Percentiles rank a stretch among this genome's conserved stretches.
These are phyloP conservation scores for Clarias platycephalus DNA, from an alignment of 2,797 vertebrate genomes.

Conservation along the genomic window DNA sequence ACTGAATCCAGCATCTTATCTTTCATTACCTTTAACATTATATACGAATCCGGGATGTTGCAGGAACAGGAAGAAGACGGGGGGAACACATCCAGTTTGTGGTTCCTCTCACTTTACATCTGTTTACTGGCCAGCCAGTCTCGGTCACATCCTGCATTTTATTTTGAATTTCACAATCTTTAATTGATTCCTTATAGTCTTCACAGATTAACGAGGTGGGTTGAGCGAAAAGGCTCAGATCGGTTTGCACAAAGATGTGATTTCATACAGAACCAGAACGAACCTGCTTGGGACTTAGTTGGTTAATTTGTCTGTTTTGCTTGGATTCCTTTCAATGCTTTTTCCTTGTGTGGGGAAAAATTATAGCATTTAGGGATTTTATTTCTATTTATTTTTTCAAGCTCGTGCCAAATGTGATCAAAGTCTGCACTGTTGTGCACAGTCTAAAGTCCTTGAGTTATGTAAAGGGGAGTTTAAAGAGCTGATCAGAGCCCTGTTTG, in stretches of 20 bases:
- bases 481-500: constrained; percentile 22
- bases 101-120: not conserved
- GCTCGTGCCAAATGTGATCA: constrained; percentile 44
- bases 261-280: constrained; percentile 9
- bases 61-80: not conserved
- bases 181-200: constrained; percentile 30
- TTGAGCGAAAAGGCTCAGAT: constrained; percentile 1
- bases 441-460: not conserved
- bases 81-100: not conserved
- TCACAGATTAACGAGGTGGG: constrained; percentile 25
- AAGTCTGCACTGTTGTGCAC: constrained; percentile 9
- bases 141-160: constrained; percentile 17
- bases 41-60: not conserved
- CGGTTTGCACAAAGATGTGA: constrained; percentile 31
- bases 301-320: not conserved
- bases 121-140: constrained; percentile 15
- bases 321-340: constrained; percentile 19
- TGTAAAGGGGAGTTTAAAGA: constrained; percentile 14
- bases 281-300: constrained; percentile 11
- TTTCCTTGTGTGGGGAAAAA: not conserved
- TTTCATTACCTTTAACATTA: constrained; percentile 13
- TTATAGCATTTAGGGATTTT: constrained; percentile 28
- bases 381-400: not conserved
- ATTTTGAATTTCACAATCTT: constrained; percentile 14
- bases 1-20: constrained; percentile 29